Base-by-base conservation (phyloP, 2,797 vertebrate genomes). In the Ispidina picta region DNA sequence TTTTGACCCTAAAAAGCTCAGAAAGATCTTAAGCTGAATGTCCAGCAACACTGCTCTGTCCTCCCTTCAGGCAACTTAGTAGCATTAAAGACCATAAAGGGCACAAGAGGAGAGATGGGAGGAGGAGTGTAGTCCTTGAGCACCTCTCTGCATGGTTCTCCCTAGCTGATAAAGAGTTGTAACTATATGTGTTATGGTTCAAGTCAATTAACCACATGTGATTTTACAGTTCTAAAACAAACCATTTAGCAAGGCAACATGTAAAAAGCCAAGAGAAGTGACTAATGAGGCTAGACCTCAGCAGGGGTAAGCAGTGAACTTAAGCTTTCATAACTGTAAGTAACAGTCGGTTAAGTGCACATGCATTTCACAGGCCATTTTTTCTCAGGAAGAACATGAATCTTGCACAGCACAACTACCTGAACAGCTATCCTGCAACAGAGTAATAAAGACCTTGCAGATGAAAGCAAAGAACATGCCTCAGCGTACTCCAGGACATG, bases 401-500 rank as follows among this genome's bases (percentile, higher is more conserved):
- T 19, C 20, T 28, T 15, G 8, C 28, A n/a, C 2, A 46, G 31
- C 41, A 66, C 46, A 63, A 28, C 28, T 58, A 15, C 33, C 59
- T 25, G 21, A 49, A 75, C 20, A 82, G 62, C 78, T 56, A 66
- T 33, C n/a, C 26, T n/a, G 3, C 22, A 70, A 76, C 49, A 70
- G 28, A 69, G 26, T 2, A 37, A n/a, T 14, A 37, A n/a, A 8
- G 59, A n/a, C 37, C 51, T 39, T 35, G 52, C 74, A 68, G 28
- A 55, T 9, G 20, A 43, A 37, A 22, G 43, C 48, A 74, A 60
- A 71, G 72, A 55, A 10, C 10, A 8, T 0, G 0, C 21, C 51
- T 21, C 1, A 0, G 59, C 6, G 18, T 12, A 54, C 10, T 44
- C 60, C 0, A 0, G 54, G n/a, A 55, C 29, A 18, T 0, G 4